Evolutionary conservation across 2,888 invertebrate species (phyloP).

Genomic region (Perithous albicinctus): DNA sequence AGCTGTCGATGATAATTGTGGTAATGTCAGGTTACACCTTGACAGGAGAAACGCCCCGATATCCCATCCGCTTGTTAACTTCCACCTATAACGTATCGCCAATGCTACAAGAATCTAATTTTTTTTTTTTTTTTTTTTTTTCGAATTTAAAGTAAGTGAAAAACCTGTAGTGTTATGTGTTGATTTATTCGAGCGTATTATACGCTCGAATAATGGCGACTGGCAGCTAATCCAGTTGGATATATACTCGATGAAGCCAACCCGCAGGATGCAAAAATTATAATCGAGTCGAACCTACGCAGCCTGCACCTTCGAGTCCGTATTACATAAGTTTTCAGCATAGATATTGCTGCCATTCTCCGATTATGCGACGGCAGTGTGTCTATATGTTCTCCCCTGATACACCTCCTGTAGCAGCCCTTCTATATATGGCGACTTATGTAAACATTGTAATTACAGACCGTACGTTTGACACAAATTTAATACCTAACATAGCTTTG

Average conservation of each 20-base stretch:
- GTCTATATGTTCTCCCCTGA: not conserved
- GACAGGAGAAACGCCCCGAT: not conserved
- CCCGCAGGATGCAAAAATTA: constrained; percentile 50
- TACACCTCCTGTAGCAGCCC: not conserved
- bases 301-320: not conserved
- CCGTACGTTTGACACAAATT: constrained; percentile 32
- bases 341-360: constrained; percentile 15
- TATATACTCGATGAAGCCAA: not conserved
- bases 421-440: constrained; percentile 29
- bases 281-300: constrained; percentile 8
- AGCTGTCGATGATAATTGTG: not conserved
- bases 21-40: not conserved
- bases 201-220: not conserved
- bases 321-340: constrained; percentile 41
- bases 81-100: not conserved
- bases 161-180: not conserved
- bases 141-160: not conserved
- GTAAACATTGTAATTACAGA: constrained; percentile 42
- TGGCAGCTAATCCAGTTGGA: constrained; percentile 7
- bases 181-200: constrained; percentile 25
- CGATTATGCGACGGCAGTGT: not conserved
- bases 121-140: not conserved
- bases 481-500: not conserved
- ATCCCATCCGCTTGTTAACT: too few species aligned
- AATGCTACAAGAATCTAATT: not conserved